Evolutionary conservation across 2,888 invertebrate genomes (phyloP), one percentile per base, ranked within the genome.

Genomic region (Crioceris asparagi): DNA sequence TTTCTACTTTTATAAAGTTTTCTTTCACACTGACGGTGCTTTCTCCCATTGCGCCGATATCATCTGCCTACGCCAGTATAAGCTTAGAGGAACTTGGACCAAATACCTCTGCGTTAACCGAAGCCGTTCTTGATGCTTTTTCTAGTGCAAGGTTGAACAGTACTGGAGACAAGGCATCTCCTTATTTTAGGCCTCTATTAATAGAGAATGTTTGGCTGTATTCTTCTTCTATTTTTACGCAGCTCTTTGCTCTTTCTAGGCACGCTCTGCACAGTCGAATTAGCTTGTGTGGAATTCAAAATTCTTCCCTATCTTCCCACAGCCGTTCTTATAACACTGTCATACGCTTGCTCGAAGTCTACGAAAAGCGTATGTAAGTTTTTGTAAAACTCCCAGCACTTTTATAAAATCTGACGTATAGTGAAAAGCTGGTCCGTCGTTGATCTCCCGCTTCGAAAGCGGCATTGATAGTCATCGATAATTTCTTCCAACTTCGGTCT

Each of bases 11-110:
- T 25, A 4, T 25, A 25, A 2, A 25, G 25, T 25, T 25, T 25
- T 25, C 4, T 2, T 25, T 25, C 4, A 25, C 25, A 25, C 25
- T 25, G 25, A 25, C 25, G 11, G 3, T 25, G 25, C 25, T 25
- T 25, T 25, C n/a, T n/a, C n/a, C n/a, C n/a, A n/a, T n/a, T n/a
- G n/a, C 25, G 25, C 25, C 25, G 3, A 25, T 25, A 25, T 25
- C 4, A 25, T 25, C 25, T 3, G 25, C 25, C 11, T 25, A 25
- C 11, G 25, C 25, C 25, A 25, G 4, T 2, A 25, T 25, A 25
- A 25, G 25, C 12, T 25, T 25, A 25, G 25, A 12, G 25, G 11
- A n/a, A 25, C 25, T 25, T 25, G 25, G 12, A 25, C 25, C 25
- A 25, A 25, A 25, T 11, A 25, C 25, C 4, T 3, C 2, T 25